A percentile compares a stretch with the other conserved stretches of the same genome.
Evolutionary conservation across 2,888 invertebrate genomes (phyloP).

Genomic region (Ephialtes manifestator): DNA sequence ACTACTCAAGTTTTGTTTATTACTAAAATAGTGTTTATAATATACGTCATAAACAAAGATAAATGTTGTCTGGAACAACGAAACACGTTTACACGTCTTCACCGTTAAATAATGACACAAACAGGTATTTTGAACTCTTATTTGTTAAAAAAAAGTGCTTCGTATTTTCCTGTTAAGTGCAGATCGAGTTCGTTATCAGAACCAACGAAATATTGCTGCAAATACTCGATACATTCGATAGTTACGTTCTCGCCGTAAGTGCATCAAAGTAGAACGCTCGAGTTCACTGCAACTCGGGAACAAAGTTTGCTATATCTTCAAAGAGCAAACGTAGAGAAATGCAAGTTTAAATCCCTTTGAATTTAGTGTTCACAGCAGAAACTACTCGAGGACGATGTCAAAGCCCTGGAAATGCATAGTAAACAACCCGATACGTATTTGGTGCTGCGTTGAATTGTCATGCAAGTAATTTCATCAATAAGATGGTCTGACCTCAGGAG

Average conservation of each 20-base stretch:
- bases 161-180: not conserved
- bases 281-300: not conserved
- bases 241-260: not conserved
- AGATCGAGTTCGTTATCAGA: not conserved
- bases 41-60: not conserved
- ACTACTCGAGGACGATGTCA: not conserved
- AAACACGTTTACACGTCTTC: no score
- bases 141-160: no score
- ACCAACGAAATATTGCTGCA: not conserved
- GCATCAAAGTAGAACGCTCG: not conserved
- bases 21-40: not conserved
- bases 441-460: constrained; percentile 8
- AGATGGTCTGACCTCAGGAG: constrained; percentile 14
- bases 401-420: not conserved
- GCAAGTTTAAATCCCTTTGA: not conserved
- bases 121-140: no score
- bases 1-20: not conserved
- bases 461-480: constrained; percentile 28
- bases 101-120: no score
- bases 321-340: not conserved
- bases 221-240: not conserved
- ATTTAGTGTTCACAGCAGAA: not conserved
- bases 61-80: no score
- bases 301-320: not conserved
- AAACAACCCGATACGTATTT: not conserved